Evolutionary conservation across 30 jellyfish, hydroid and myxozoan genomes (phyloP).

Genomic region (Sanderia malayensis): DNA sequence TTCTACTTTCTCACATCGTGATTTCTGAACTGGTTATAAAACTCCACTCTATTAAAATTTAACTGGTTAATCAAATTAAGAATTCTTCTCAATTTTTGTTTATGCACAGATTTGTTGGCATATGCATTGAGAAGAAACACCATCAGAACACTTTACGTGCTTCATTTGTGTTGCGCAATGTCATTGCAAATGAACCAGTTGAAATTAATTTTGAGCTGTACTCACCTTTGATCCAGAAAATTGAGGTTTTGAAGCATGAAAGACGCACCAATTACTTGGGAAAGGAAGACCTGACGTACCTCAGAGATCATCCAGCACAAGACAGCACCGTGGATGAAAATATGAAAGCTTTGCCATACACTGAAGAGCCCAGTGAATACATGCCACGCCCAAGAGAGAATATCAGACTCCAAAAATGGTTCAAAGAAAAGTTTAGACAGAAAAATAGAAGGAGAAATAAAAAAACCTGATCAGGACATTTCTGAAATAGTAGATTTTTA

Average conservation of each 20-base stretch:
- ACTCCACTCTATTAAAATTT: too few relatives aligned
- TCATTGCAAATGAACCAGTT: conserved; percentile 82
- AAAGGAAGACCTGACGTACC: conserved; percentile 48
- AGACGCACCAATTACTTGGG: conserved; percentile 56
- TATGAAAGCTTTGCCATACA: conserved; percentile 87
- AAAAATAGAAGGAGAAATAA: conserved; percentile 24
- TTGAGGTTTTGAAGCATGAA: conserved; percentile 94
- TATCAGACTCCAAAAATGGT: conserved; percentile 34
- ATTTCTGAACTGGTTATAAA: too few relatives aligned
- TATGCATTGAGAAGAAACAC: conserved; percentile 56
- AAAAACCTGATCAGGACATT: too few relatives aligned
- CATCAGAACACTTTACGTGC: conserved; percentile 72
- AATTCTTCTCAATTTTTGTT: too few relatives aligned
- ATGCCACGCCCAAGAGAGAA: conserved; percentile 32
- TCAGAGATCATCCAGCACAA: conserved; percentile 85
- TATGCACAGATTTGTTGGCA: conserved; percentile 81
- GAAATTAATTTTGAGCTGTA: conserved; percentile 79
- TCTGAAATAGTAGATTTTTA: too few relatives aligned
- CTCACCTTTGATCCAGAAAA: conserved; percentile 87
- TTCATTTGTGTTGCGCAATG: conserved; percentile 71
- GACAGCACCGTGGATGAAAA: conserved; percentile 81
- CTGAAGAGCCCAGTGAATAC: conserved; percentile 71
- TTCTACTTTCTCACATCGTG: too few relatives aligned
- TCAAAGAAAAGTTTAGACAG: conserved; percentile 14
- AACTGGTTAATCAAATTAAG: too few relatives aligned